A percentile compares a stretch with the other conserved stretches of the same genome.
These are phyloP conservation scores for Bufo bufo DNA, from an alignment of 2,113 vertebrate genomes.

Conservation along the genomic window DNA sequence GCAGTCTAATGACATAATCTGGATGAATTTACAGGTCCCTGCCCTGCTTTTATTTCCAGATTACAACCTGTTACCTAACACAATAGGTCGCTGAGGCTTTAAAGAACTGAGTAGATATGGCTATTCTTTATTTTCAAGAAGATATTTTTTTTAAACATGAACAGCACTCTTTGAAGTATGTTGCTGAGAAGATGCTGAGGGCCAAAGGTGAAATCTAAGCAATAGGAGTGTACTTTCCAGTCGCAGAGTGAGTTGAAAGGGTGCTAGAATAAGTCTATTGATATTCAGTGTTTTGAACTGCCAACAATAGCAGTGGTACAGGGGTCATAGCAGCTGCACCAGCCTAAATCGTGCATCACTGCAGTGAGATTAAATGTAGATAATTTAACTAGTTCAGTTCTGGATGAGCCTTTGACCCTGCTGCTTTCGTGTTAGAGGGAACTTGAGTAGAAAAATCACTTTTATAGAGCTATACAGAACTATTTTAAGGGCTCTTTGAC, in stretches of 20 bases:
- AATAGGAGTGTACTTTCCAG: conserved; percentile 66
- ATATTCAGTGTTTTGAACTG: conserved; percentile 84
- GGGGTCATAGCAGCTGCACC: conserved; percentile 75
- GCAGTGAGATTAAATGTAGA: conserved; percentile 54
- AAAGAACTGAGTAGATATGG: conserved; percentile 55
- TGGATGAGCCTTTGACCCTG: conserved; percentile 7
- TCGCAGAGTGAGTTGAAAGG: conserved; percentile 67
- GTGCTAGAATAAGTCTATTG: conserved; percentile 78
- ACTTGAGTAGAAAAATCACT: conserved; percentile 10
- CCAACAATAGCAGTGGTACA: conserved; percentile 74
- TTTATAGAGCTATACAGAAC: background rate
- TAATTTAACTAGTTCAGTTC: conserved; percentile 43
- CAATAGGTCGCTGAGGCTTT: conserved; percentile 45
- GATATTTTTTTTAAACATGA: conserved; percentile 50
- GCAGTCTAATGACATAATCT: conserved; percentile 43
- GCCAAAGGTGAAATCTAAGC: conserved; percentile 67
- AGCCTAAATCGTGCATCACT: conserved; percentile 65
- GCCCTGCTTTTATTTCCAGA: conserved; percentile 29
- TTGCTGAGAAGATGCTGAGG: conserved; percentile 57
- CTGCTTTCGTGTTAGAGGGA: background rate
- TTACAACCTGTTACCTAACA: conserved; percentile 47
- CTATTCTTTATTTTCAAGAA: conserved; percentile 55
- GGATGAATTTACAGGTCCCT: conserved; percentile 20
- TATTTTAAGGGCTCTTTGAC: background rate
- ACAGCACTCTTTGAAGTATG: conserved; percentile 60